Percentiles rank a stretch among this genome's conserved stretches.
Evolutionary conservation across 2,797 vertebrate genomes (phyloP).

Genomic region (Hoplostethus mediterraneus): DNA sequence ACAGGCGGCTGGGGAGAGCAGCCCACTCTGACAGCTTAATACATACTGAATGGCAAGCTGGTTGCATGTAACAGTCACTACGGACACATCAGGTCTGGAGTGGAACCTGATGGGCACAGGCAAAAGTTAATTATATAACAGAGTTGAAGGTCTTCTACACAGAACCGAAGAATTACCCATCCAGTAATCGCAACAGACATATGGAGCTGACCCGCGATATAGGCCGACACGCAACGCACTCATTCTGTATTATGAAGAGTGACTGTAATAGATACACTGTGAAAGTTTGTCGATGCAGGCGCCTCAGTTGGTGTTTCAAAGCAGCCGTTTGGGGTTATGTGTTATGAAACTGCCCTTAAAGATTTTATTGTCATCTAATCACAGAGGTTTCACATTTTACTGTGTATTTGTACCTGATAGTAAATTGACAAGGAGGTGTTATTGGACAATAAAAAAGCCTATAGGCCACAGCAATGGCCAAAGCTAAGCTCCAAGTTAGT

Average conservation of each 20-base stretch:
- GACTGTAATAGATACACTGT: slow-evolving; percentile 34
- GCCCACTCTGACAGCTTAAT: slow-evolving; percentile 86
- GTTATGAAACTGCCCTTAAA: neutral
- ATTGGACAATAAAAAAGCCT: neutral
- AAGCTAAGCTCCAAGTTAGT: neutral
- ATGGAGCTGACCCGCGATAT: slow-evolving; percentile 49
- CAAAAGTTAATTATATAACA: slow-evolving; percentile 85
- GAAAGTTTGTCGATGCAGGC: slow-evolving; percentile 37
- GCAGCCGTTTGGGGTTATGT: neutral
- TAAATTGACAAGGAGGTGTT: neutral
- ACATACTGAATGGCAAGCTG: slow-evolving; percentile 86
- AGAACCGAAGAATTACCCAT: slow-evolving; percentile 76
- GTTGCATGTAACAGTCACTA: slow-evolving; percentile 76
- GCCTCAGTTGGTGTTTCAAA: neutral
- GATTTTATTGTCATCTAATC: neutral
- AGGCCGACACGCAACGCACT: slow-evolving; percentile 14
- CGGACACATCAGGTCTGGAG: slow-evolving; percentile 79
- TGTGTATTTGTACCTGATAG: neutral
- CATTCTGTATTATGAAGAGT: slow-evolving; percentile 43
- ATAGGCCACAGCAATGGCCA: neutral
- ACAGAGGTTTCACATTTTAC: neutral
- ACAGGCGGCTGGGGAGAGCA: slow-evolving; percentile 89
- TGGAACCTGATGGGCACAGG: slow-evolving; percentile 78
- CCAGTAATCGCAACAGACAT: slow-evolving; percentile 76
- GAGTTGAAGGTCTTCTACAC: slow-evolving; percentile 80